Conservation (phyloP, 30 jellyfish, hydroid and myxozoan species). For the Aurelia coerulea region DNA sequence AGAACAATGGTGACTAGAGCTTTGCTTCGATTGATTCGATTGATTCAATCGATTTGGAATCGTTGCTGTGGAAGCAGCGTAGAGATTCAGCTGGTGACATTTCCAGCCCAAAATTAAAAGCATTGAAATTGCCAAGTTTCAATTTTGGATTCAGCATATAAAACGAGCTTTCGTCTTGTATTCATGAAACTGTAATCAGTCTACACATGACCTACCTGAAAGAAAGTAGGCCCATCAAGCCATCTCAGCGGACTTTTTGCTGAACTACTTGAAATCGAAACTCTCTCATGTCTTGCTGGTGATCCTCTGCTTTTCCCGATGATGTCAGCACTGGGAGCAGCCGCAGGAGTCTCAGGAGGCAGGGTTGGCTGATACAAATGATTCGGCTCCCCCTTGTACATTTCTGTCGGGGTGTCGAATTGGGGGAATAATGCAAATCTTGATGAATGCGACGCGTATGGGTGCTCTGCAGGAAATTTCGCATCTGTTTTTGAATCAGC, state of each 20-base stretch:
- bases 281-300: conserved; percentile 80
- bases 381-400: conserved; percentile 55
- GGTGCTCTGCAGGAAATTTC: conserved; percentile 82
- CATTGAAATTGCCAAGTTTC: no score
- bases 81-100: no score
- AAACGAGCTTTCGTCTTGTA: no score
- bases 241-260: conserved; percentile 72
- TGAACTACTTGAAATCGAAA: conserved; percentile 56
- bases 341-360: conserved; percentile 77
- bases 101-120: no score
- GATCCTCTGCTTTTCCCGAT: conserved; percentile 77
- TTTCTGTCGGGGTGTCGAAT: conserved; percentile 66
- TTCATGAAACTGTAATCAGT: no score
- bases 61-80: no score
- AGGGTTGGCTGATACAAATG: conserved; percentile 73
- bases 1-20: no score
- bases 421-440: conserved; percentile 66
- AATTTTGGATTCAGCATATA: no score
- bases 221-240: conserved; percentile 86
- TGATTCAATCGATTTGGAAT: no score
- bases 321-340: conserved; percentile 67
- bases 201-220: conserved; percentile 33
- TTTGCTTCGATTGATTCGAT: no score
- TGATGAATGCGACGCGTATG: conserved; percentile 80
- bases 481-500: conserved; percentile 12